Percentiles rank a stretch among this genome's conserved stretches.
Conservation (phyloP, 2,797 vertebrate species). For the Schizopygopsis pylzovi region DNA sequence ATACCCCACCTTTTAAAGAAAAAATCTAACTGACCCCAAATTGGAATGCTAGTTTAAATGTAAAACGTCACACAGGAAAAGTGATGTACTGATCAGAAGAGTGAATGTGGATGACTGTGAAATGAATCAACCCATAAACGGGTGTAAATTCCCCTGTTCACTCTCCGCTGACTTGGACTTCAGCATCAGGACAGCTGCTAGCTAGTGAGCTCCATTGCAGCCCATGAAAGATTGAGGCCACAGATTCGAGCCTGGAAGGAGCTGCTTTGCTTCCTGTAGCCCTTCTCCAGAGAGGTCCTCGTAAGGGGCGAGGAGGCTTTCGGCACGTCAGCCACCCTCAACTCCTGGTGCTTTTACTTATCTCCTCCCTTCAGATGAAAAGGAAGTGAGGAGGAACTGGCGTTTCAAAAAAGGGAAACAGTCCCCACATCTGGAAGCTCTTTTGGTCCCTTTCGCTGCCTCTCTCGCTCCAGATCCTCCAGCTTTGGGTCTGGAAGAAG, state of each 20-base stretch:
- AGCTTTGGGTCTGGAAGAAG: slow-evolving; percentile 71
- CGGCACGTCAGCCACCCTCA: slow-evolving; percentile 48
- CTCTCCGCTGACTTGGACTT: not conserved
- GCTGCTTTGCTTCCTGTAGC: slow-evolving; percentile 47
- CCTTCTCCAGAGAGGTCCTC: slow-evolving; percentile 35
- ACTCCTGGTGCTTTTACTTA: slow-evolving; percentile 65
- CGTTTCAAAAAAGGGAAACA: slow-evolving; percentile 72
- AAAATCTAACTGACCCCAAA: no score
- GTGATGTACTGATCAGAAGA: slow-evolving; percentile 4
- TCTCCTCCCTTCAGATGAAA: slow-evolving; percentile 64
- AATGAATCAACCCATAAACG: slow-evolving; percentile 7
- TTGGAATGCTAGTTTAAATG: not conserved
- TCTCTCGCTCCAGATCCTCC: slow-evolving; percentile 63
- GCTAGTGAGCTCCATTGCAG: not conserved
- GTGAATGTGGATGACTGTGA: slow-evolving; percentile 20
- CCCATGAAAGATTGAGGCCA: slow-evolving; percentile 40
- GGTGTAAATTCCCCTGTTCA: not conserved
- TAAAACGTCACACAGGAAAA: not conserved
- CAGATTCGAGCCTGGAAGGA: slow-evolving; percentile 50
- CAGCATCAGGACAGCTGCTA: slow-evolving; percentile 15
- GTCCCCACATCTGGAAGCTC: slow-evolving; percentile 78
- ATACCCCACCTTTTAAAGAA: no score
- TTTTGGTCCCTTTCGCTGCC: slow-evolving; percentile 67
- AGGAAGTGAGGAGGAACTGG: slow-evolving; percentile 75
- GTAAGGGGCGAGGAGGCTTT: slow-evolving; percentile 31